Percentiles rank a stretch among this genome's conserved stretches.
Evolutionary conservation across 2,797 vertebrate species (phyloP).

Genomic region (Falco biarmicus): DNA sequence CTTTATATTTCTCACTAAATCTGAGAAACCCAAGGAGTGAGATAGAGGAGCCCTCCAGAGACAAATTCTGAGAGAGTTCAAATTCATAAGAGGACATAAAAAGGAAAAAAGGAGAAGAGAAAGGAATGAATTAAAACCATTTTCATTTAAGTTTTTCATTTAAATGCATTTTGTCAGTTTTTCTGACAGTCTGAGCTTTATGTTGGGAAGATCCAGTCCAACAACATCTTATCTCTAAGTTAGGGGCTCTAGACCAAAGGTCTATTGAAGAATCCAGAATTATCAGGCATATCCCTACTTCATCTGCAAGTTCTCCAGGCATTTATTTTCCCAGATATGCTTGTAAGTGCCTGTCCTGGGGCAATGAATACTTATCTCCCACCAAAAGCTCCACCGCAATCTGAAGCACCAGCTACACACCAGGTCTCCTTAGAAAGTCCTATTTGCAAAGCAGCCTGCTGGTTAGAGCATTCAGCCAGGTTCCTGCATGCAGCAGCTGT

Average conservation of each 20-base stretch:
- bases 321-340: background rate
- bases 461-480: background rate
- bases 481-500: accelerated
- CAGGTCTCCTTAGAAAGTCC: background rate
- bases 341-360: background rate
- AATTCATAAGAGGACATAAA: slow-evolving; percentile 44
- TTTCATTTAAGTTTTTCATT: slow-evolving; percentile 16
- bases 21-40: slow-evolving; percentile 18
- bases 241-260: background rate
- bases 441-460: background rate
- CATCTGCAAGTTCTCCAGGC: background rate
- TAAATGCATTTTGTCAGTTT: background rate
- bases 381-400: background rate
- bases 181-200: background rate
- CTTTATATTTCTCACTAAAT: slow-evolving; percentile 53
- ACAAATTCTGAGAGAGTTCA: slow-evolving; percentile 42
- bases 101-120: background rate
- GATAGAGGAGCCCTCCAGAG: slow-evolving; percentile 44
- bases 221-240: background rate
- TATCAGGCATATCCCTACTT: background rate
- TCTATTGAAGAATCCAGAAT: background rate
- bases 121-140: slow-evolving; percentile 26
- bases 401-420: background rate
- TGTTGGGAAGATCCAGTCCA: background rate
- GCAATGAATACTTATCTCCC: background rate